Base-by-base conservation (phyloP, 2,888 invertebrate species). In the Philopedon plagiatum region DNA sequence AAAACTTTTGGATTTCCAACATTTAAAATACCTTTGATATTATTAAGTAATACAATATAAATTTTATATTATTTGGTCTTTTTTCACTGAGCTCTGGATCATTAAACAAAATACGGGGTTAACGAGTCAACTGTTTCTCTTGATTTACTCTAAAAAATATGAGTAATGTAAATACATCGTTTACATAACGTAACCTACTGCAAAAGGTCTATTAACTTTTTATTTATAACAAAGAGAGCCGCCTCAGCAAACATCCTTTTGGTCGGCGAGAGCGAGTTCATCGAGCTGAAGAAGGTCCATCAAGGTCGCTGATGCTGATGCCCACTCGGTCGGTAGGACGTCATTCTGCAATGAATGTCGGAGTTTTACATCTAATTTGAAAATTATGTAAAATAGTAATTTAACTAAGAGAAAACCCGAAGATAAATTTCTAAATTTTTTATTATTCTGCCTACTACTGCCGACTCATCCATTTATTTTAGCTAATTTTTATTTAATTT, bases 251-350 rank as follows among this genome's bases (percentile, higher is more conserved):
- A 69, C 73, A 73, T 73, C 73, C 73, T 73, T 69, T 73, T 69
- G 61, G 69, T 57, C 69, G 65, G 68, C 46, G 69, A 69, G 19
- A 66, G 26, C 61, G 69, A 54, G 73, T 69, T 73, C 73, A 73
- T 73, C 73, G 73, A 73, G 73, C 73, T 73, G 68, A 73, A n/a
- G n/a, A n/a, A 73, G 73, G 73, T 69, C 73, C 61, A 73, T 66
- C 73, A 73, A 73, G 65, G 73, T 37, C 49, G 60, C 21, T 8
- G 26, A 13, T 32, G 60, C 21, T 8, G 26, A 13, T 32, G 65
- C 73, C 69, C 65, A 69, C 73, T 73, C 56, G 64, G 69, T 60
- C 60, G 39, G 34, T 44, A 29, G 57, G 63, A 58, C 73, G 58
- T 72, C 63, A 58, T 67, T 51, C 54, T 34, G 63, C 63, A 63